Conservation (phyloP, 2,797 vertebrate genomes). For the Brotogeris chrysoptera region DNA sequence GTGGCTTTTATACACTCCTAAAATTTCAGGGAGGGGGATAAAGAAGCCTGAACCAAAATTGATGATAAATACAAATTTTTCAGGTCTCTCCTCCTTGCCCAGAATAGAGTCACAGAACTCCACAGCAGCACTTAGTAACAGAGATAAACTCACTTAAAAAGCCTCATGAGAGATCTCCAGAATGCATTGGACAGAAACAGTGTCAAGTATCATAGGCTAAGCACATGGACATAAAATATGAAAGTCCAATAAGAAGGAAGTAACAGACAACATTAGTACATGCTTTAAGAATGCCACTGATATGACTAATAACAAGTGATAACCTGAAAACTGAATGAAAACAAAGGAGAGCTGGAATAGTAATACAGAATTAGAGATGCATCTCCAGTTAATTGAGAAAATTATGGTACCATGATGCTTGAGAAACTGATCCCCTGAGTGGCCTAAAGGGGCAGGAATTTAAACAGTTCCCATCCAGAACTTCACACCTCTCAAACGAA, state of each 20-base stretch:
- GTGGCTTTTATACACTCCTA: neutral
- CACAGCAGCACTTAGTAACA: neutral
- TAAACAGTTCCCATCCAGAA: neutral
- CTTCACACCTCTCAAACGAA: conserved; percentile 69
- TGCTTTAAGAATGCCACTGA: neutral
- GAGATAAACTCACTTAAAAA: neutral
- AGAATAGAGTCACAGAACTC: neutral
- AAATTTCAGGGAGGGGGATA: neutral
- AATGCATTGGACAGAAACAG: neutral
- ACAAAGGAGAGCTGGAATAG: neutral
- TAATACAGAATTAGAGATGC: neutral
- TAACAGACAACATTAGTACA: neutral
- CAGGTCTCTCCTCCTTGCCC: neutral
- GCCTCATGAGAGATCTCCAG: neutral
- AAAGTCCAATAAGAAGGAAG: neutral
- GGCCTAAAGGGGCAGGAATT: neutral
- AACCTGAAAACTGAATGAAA: neutral
- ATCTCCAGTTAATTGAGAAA: neutral
- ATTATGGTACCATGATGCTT: fast-evolving
- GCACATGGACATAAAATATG: neutral
- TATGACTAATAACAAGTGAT: neutral
- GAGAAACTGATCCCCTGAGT: neutral
- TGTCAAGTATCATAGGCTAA: neutral
- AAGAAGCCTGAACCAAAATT: neutral
- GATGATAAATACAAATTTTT: neutral